Evolutionary conservation across 2,113 vertebrate genomes (phyloP), one percentile per base, ranked within the genome.

Genomic region (Etheostoma cragini): DNA sequence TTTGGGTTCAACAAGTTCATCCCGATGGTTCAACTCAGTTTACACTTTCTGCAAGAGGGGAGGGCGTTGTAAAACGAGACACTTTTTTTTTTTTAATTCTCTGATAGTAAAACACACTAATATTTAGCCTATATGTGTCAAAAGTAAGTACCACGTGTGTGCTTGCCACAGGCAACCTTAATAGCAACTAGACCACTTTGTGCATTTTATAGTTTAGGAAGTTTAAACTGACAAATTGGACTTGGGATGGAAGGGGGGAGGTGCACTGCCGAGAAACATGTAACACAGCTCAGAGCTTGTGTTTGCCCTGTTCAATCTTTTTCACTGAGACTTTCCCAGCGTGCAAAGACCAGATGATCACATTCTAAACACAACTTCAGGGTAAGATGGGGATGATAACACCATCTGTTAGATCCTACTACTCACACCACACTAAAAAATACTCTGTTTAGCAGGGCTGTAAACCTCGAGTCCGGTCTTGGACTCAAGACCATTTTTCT

Each of bases 1-100:
- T 72, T 70, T 46, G 70, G 30, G 87, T 84, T 90, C 83, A 89
- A 17, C 3, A 71, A 64, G 83, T 90, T 88, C 83, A 78, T 49
- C 46, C 62, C 21, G 64, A 42, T 14, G 63, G 81, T 88, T 88
- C 78, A 86, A 81, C 70, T 73, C 80, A 35, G 80, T 89, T 87
- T 72, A 83, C 30, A 11, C 63, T 33, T 6, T 63, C 35, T 73
- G 35, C 47, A 77, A 64, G 6, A 45, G 64, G 53, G 70, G 45
- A 49, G 77, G 26, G 11, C 0, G 53, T 57, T 47, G 53, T 22
- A 38, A 72, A 3, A 49, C 46, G 50, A 71, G 56, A 14, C 50
- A 22, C 30, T 38, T 5, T 72, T 33, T 33, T 33, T 33, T 35
- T 38, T 42, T 53, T 67, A 6, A 46, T 73, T 74, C 47, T 19